Base-by-base conservation (phyloP, 2,797 vertebrate genomes). In the Rhinoraja longicauda region DNA sequence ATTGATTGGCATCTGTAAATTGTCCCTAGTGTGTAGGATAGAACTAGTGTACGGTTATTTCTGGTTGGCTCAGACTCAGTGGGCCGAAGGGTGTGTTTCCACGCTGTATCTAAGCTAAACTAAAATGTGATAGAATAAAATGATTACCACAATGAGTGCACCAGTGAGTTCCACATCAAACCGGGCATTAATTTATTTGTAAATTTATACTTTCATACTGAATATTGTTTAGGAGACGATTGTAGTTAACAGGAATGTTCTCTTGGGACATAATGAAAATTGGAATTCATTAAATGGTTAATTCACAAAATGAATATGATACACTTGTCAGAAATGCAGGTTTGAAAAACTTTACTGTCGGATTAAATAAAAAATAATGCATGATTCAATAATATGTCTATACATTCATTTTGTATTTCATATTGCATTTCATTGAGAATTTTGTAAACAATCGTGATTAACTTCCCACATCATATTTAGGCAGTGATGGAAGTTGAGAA, bases 401-500 rank as follows among this genome's bases (percentile, higher is more conserved):
- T 7, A 32, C 64, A 39, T n/a, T 90, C 39, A 36, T 72, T 72
- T 72, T 72, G 4, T 1, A 1, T 9, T 21, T 8, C n/a, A 67
- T 36, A 93, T 79, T 73, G 36, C 26, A 70, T 82, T 93, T 57
- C 73, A 88, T 93, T 26, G n/a, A 84, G 24, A 36, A 9, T 93
- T 32, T 79, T 1, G 78, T 36, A 76, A 62, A 77, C 32, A 32
- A 39, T 93, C 10, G 6, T 45, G 29, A 67, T 77, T 45, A 70
- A 32, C 57, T 67, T 82, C 39, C 75, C 32, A n/a, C n/a, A 36
- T 93, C 26, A 92, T 7, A 84, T 72, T 36, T 95, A 99, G 99
- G 98, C 99, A 91, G 98, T 99, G 94, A 98, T 99, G 98, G 99
- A 99, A 96, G 97, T 98, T 94, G 99, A 99, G 94, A 99, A 97